Conservation (phyloP, 2,888 invertebrate genomes). For the Monopis laevigella region DNA sequence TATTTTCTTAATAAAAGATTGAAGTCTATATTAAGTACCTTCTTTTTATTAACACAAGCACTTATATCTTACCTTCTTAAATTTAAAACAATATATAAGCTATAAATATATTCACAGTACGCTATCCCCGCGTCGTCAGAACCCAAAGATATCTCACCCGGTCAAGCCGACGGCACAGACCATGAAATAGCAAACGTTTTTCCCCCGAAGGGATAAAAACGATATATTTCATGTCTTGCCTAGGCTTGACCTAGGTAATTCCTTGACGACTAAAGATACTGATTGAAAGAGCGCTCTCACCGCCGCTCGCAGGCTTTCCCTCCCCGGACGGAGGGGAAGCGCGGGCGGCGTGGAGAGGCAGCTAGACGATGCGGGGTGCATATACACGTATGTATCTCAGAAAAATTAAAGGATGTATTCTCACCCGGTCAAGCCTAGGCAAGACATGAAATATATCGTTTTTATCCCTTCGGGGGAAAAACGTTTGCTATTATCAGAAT, state of each 20-base stretch:
- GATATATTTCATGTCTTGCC: slow-evolving; percentile 19
- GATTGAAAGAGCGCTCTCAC: not conserved
- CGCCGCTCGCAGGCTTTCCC: not conserved
- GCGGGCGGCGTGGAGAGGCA: not conserved
- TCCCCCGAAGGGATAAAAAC: slow-evolving; percentile 19
- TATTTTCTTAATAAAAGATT: not conserved
- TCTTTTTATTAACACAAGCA: not conserved
- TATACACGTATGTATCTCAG: not conserved
- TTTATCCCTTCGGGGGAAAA: slow-evolving; percentile 11
- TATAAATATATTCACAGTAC: slow-evolving; percentile 10
- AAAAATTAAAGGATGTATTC: not conserved
- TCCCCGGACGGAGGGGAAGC: too few relatives aligned
- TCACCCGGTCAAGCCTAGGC: slow-evolving; percentile 10
- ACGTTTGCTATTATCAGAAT: too few relatives aligned
- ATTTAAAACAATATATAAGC: not conserved
- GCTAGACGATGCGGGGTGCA: not conserved
- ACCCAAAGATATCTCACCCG: slow-evolving; percentile 1
- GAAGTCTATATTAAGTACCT: not conserved
- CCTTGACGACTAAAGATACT: not conserved
- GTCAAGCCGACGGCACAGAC: slow-evolving; percentile 10
- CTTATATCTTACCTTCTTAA: not conserved
- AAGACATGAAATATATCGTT: slow-evolving; percentile 12
- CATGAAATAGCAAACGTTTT: slow-evolving; percentile 15
- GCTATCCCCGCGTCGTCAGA: slow-evolving; percentile 2
- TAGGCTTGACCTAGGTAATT: slow-evolving; percentile 13